Evolutionary conservation across 2,797 vertebrate genomes (phyloP), one percentile per base, ranked within the genome.

Genomic region (Eidolon dupreanum): DNA sequence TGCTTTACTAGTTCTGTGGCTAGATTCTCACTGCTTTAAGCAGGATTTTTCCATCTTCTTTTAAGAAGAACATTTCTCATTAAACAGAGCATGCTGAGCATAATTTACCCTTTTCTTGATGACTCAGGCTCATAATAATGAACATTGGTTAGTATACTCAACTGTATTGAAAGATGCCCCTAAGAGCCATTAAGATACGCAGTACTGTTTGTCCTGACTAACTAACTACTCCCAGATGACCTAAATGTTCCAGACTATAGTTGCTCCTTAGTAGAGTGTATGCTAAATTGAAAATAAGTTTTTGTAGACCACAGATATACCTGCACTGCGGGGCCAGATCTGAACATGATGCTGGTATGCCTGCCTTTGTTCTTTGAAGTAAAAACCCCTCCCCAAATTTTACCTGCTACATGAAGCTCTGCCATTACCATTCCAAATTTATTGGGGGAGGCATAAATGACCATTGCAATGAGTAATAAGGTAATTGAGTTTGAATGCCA

Each of bases 81-180:
- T 95, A 96, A 96, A 96, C 95, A 95, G 95, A 96, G 88, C 96
- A 2, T 93, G 90, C 82, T 83, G 78, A 90, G 77, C 63, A 93
- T 96, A 96, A 96, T 90, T 97, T 88, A 90, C 88, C 55, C n/a
- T 82, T 94, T 94, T 88, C 96, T 88, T 90, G 77, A 97, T 90
- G 68, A 97, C 88, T 97, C 96, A 79, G 77, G 68, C 81, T 94
- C 78, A 92, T 96, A 74, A 75, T 94, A 88, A 90, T 92, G 92
- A 95, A 90, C 77, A 65, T 3, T 68, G 85, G 81, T 90, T 92
- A 95, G 73, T 79, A 77, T 38, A 86, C 85, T 94, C 94, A 49
- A 75, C 85, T 94, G 68, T 75, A 86, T 90, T 97, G 85, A 94
- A 97, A 94, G 77, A 95, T 49, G 71, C 97, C 95, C 97, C 38